These are phyloP conservation scores for Diplazon laetatorius DNA, from an alignment of 2,888 invertebrate genomes.

Conservation along the genomic window DNA sequence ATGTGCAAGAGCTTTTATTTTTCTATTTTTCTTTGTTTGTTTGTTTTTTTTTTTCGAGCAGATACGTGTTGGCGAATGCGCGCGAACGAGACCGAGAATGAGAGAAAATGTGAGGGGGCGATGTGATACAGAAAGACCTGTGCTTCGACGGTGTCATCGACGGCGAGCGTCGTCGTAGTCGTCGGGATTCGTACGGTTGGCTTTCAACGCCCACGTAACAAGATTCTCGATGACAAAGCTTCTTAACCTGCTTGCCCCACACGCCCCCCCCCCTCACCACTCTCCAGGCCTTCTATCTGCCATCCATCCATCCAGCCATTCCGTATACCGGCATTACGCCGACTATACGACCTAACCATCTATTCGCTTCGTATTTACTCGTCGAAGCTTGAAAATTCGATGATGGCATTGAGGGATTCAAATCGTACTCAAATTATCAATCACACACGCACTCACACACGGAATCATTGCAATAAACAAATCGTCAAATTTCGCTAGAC, in stretches of 20 bases:
- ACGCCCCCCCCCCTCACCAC: slow-evolving; percentile 8
- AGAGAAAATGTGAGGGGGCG: slow-evolving; percentile 3
- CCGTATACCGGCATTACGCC: slow-evolving; percentile 26
- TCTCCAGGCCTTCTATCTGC: slow-evolving; percentile 43
- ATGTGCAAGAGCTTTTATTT: too few species aligned
- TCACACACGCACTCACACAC: not conserved
- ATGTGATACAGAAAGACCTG: slow-evolving; percentile 21
- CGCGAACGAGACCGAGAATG: not conserved
- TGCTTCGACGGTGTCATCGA: slow-evolving; percentile 51
- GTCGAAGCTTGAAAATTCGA: slow-evolving; percentile 30
- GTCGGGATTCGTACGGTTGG: slow-evolving; percentile 79
- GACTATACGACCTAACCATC: slow-evolving; percentile 51
- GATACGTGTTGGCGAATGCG: not conserved
- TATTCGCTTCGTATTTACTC: slow-evolving; percentile 28
- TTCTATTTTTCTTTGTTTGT: too few species aligned
- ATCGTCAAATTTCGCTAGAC: not conserved
- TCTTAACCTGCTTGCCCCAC: slow-evolving; percentile 74
- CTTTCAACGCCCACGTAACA: slow-evolving; percentile 79
- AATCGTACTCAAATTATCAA: not conserved
- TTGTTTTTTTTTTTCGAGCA: too few species aligned
- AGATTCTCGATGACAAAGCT: slow-evolving; percentile 78
- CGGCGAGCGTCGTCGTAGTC: slow-evolving; percentile 66
- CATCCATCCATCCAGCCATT: slow-evolving; percentile 37
- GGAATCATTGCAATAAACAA: not conserved
- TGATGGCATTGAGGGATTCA: not conserved